phyloP scores from a whole-genome alignment of 2,888 invertebrate species.

The Halocaridina rubra region DNA sequence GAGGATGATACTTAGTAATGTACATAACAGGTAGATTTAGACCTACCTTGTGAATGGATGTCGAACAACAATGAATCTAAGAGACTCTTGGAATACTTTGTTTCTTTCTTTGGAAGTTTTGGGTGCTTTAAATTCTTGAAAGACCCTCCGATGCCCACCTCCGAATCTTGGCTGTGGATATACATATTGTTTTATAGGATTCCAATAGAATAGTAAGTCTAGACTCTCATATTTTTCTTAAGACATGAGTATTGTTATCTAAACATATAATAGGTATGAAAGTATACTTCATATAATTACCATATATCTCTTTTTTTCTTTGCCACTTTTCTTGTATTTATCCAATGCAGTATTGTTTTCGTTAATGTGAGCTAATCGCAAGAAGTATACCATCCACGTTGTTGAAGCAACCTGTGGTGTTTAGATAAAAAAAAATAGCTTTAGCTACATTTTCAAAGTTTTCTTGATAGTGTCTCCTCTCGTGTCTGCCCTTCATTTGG shows the following conservation, averaged over 20 bases:
- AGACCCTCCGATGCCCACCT: slow-evolving; percentile 1
- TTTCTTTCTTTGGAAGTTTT: neutral
- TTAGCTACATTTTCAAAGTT: no score
- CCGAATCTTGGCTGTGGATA: neutral
- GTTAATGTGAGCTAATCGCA: slow-evolving; percentile 22
- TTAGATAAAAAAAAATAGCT: no score
- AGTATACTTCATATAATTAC: neutral
- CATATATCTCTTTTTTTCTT: slow-evolving; percentile 28
- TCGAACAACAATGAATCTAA: slow-evolving; percentile 22
- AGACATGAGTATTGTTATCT: neutral
- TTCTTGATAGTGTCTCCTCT: no score
- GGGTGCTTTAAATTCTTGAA: slow-evolving; percentile 7
- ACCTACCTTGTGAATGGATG: slow-evolving; percentile 35
- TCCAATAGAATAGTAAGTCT: neutral
- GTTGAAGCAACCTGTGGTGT: slow-evolving; percentile 28
- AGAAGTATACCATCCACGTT: slow-evolving; percentile 31
- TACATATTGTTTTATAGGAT: neutral
- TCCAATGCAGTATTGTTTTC: slow-evolving; percentile 1
- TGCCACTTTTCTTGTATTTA: neutral
- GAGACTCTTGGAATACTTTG: neutral
- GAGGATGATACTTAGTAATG: no score
- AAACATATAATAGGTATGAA: neutral
- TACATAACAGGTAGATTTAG: no score
- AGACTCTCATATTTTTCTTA: neutral
- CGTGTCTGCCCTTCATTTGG: no score